Conservation (phyloP, 2,113 vertebrate species). For the Desmodus rotundus region DNA sequence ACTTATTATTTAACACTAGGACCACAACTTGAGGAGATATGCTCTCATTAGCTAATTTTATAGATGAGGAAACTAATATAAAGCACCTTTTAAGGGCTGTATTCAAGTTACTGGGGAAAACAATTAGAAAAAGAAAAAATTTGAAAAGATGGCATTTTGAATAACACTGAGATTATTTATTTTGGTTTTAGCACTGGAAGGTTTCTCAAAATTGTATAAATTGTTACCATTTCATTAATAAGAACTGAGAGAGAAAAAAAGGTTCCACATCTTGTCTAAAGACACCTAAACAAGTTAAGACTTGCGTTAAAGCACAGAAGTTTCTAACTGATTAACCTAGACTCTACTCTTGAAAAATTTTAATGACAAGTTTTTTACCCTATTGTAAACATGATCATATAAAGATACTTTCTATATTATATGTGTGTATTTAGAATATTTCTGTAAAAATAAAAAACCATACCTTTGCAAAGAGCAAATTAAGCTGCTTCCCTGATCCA, state of each 20-base stretch:
- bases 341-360: not conserved
- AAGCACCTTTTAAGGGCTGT: not conserved
- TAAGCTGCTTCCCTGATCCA: conserved; percentile 98
- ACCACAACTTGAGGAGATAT: not conserved
- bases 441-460: conserved; percentile 63
- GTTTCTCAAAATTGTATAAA: conserved; percentile 30
- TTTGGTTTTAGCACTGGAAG: not conserved
- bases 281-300: not conserved
- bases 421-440: not conserved
- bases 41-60: not conserved
- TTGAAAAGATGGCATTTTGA: conserved; percentile 3
- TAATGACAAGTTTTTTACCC: not conserved
- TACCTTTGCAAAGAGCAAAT: conserved; percentile 98
- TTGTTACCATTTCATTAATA: not conserved
- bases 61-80: not conserved
- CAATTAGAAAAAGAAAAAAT: conserved; percentile 1
- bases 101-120: conserved; percentile 9
- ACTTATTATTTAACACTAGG: not conserved
- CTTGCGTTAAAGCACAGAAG: not conserved
- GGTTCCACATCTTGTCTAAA: not conserved
- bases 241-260: conserved; percentile 13
- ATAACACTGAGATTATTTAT: not conserved
- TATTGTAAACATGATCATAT: not conserved
- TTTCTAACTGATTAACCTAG: not conserved
- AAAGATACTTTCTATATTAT: not conserved